Evolutionary conservation across 2,797 vertebrate genomes (phyloP).

Genomic region (Anniella stebbinsi): DNA sequence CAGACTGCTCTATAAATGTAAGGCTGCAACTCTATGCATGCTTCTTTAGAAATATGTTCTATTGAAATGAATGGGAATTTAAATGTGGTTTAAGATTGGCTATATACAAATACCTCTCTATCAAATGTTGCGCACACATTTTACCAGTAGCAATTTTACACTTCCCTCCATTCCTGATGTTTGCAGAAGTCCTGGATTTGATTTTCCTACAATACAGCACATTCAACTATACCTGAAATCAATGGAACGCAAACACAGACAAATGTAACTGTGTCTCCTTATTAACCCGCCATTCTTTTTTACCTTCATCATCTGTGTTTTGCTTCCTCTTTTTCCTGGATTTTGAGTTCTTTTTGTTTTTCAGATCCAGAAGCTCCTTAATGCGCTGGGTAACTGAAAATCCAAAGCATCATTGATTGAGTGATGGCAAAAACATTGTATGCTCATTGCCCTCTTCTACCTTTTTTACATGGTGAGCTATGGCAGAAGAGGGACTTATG

Average conservation of each 20-base stretch:
- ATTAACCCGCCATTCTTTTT: background rate
- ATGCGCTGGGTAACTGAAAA: slow-evolving; percentile 88
- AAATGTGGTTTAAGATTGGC: background rate
- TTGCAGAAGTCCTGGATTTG: background rate
- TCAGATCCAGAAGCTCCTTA: slow-evolving; percentile 89
- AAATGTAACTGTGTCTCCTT: background rate
- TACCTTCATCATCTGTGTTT: slow-evolving; percentile 87
- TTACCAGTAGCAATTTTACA: background rate
- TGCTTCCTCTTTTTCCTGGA: slow-evolving; percentile 94
- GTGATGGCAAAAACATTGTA: slow-evolving; percentile 17
- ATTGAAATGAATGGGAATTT: slow-evolving; percentile 1
- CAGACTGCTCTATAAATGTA: accelerated
- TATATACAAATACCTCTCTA: background rate
- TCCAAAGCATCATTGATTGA: slow-evolving; percentile 47
- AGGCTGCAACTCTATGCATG: background rate
- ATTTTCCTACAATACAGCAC: slow-evolving; percentile 19
- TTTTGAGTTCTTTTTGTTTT: slow-evolving; percentile 92
- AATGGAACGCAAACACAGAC: background rate
- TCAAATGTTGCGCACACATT: background rate
- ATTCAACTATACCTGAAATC: background rate
- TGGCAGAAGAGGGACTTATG: background rate
- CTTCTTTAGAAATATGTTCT: background rate
- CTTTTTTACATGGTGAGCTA: slow-evolving; percentile 5
- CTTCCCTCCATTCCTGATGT: background rate
- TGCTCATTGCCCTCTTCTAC: background rate